Evolutionary conservation across 1,140 invertebrate genomes (phyloP).

Genomic region (Lerema accius): DNA sequence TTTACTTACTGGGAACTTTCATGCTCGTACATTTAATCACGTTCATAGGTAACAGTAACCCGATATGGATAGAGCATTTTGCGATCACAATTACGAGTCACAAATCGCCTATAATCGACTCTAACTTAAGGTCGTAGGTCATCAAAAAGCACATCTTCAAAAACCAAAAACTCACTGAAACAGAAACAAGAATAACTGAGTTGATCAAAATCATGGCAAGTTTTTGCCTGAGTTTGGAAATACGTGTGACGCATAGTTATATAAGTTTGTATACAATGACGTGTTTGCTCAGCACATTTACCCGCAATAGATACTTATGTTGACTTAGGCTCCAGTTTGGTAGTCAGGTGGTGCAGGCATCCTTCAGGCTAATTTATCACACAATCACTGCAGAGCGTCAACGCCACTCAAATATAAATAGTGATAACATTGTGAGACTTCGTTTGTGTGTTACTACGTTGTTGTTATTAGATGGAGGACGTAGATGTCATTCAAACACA

Average conservation of each 20-base stretch:
- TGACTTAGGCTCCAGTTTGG: constrained; percentile 43
- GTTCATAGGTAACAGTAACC: too few species aligned
- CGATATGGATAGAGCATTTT: too few species aligned
- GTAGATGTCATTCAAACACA: neutral
- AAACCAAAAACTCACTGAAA: neutral
- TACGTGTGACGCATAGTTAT: constrained; percentile 22
- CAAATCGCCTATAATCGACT: too few species aligned
- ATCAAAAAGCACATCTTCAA: neutral
- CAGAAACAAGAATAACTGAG: constrained; percentile 3
- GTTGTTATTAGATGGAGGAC: constrained; percentile 1
- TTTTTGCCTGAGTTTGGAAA: constrained; percentile 15
- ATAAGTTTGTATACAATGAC: constrained; percentile 24
- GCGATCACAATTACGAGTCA: too few species aligned
- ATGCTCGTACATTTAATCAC: too few species aligned
- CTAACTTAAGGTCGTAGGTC: too few species aligned
- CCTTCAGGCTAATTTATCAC: constrained; percentile 45
- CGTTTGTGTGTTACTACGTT: constrained; percentile 16
- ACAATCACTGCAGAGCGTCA: constrained; percentile 32
- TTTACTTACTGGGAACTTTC: too few species aligned
- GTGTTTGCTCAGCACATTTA: constrained; percentile 43
- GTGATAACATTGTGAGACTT: constrained; percentile 40
- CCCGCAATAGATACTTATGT: constrained; percentile 36
- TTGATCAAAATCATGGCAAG: constrained; percentile 3
- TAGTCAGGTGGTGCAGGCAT: constrained; percentile 47
- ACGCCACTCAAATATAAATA: constrained; percentile 44